Evolutionary conservation across 2,888 invertebrate genomes (phyloP).

Genomic region (Thymelicus lineola): DNA sequence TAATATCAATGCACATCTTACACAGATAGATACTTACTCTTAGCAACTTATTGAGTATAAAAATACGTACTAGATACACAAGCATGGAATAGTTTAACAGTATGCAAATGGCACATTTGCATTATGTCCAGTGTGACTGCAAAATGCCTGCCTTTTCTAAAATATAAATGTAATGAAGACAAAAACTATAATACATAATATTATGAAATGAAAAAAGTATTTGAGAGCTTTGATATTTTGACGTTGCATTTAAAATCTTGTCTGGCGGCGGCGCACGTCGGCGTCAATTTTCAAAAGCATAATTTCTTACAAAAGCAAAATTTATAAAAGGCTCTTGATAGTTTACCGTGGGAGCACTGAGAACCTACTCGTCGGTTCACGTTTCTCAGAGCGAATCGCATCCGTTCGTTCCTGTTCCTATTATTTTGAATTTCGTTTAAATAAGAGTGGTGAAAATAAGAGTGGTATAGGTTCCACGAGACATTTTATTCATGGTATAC

Average conservation of each 20-base stretch:
- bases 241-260: neutral
- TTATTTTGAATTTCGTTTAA: constrained; percentile 42
- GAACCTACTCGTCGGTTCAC: constrained; percentile 28
- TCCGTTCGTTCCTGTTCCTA: constrained; percentile 42
- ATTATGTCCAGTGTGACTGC: too few species aligned
- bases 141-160: too few species aligned
- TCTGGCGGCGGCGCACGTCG: neutral
- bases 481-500: constrained; percentile 42
- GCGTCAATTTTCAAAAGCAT: constrained; percentile 7
- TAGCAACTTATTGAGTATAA: neutral
- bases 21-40: neutral
- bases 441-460: constrained; percentile 46
- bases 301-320: constrained; percentile 18
- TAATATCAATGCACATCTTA: constrained; percentile 16
- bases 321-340: constrained; percentile 29
- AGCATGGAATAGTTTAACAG: too few species aligned
- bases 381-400: constrained; percentile 37
- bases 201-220: too few species aligned
- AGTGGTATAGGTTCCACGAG: constrained; percentile 34
- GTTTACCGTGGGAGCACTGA: constrained; percentile 31
- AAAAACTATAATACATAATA: too few species aligned
- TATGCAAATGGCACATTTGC: too few species aligned
- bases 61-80: neutral
- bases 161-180: too few species aligned
- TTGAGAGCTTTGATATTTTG: too few species aligned